These are phyloP conservation scores for Porites lobata DNA, from an alignment of 92 coral and sea anemone genomes.

Conservation along the genomic window DNA sequence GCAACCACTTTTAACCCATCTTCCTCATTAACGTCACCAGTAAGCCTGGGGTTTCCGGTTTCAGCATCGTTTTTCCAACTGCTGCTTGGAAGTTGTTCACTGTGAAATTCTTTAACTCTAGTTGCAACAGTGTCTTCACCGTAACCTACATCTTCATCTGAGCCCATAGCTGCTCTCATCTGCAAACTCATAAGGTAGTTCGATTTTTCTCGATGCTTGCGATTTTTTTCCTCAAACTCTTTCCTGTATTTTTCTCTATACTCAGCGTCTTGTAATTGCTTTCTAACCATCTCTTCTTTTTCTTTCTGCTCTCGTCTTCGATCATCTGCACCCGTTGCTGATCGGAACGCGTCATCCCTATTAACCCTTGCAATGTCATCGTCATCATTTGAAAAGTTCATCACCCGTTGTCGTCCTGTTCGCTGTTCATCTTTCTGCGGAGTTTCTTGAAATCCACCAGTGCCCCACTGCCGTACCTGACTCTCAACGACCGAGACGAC, in stretches of 20 bases:
- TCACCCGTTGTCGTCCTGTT: constrained; percentile 30
- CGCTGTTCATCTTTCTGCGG: constrained; percentile 25
- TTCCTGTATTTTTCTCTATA: constrained; percentile 84
- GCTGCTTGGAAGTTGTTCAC: constrained; percentile 15
- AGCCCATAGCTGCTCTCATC: constrained; percentile 71
- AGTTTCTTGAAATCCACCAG: constrained; percentile 24
- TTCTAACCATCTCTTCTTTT: constrained; percentile 36
- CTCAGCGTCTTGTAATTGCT: constrained; percentile 71
- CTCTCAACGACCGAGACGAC: constrained; percentile 36
- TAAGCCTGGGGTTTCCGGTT: neutral
- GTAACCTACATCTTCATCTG: constrained; percentile 59
- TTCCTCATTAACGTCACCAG: constrained; percentile 12
- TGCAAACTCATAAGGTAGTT: constrained; percentile 75
- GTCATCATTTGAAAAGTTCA: constrained; percentile 36
- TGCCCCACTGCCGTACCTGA: constrained; percentile 25
- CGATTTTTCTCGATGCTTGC: constrained; percentile 84
- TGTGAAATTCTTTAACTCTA: neutral
- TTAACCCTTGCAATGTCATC: neutral
- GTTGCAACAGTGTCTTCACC: constrained; percentile 20
- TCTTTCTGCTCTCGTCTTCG: constrained; percentile 33
- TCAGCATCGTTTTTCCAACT: constrained; percentile 1
- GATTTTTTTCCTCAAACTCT: constrained; percentile 83
- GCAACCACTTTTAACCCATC: constrained; percentile 48
- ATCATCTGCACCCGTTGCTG: neutral
- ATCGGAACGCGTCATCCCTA: neutral